Base-by-base conservation (phyloP, 2,888 invertebrate species). In the Andrena camellia region DNA sequence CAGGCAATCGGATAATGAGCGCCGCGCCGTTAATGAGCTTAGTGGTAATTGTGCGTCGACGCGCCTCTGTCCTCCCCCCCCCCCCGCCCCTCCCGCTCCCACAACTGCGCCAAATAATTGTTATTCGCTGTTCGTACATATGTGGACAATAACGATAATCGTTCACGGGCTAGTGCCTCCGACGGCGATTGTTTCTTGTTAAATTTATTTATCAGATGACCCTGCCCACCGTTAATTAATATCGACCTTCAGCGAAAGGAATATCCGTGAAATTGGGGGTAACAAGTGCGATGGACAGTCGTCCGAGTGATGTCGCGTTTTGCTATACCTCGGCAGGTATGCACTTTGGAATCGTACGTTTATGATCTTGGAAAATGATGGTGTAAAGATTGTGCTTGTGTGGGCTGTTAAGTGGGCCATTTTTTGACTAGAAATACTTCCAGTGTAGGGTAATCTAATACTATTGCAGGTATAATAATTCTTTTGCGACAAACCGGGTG, bases 11-110 rank as follows among this genome's bases (percentile, higher is more conserved):
- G 81, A 71, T 86, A 85, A 86, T 69, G 80, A 83, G 72, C 76
- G 78, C 42, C 48, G 62, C 68, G 54, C 59, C 72, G 74, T 69
- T 86, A 86, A 86, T 85, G 85, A 82, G 86, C 83, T 86, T 85
- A 84, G 50, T 83, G 80, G 83, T 82, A 78, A 86, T 86, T 85
- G 71, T 75, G 50, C 63, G 66, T 42, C 57, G 68, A 31, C 42
- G 42, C 42, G 42, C 42, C 42, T 42, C 4, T 17, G 13, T 13
- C 10, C 35, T 2, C 42, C 42, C 4, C 4, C 6, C 26, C 66
- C n/a, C n/a, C n/a, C n/a, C n/a, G n/a, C n/a, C n/a, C 42, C 4
- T 13, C 6, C 26, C 66, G 54, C 31, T 52, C 26, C 8, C 23
- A 4, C 35, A 59, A 33, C 59, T 76, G 76, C 52, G 60, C 54